Percentiles rank a stretch among this genome's conserved stretches.
Conservation (phyloP, 2,888 invertebrate species). For the Microctonus aethiopoides region DNA sequence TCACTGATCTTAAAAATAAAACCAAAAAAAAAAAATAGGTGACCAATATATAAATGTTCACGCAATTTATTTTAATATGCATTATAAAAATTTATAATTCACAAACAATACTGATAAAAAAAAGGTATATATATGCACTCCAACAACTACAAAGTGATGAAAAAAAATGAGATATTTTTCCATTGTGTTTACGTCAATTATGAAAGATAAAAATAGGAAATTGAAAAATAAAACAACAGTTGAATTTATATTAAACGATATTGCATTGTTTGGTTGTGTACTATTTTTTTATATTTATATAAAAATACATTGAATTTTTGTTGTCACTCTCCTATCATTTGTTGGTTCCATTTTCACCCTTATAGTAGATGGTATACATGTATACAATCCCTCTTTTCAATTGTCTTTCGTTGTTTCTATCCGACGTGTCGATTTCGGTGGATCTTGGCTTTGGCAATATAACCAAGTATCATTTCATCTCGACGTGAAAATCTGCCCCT, state of each 20-base stretch:
- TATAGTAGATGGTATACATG: not conserved
- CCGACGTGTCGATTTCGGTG: not conserved
- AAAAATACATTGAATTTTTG: not conserved
- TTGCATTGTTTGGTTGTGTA: not conserved
- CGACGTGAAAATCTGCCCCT: not conserved
- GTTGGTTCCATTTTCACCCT: not conserved
- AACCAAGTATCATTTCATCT: not conserved
- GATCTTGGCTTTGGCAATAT: not conserved
- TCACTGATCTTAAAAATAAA: not conserved
- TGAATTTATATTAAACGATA: not conserved
- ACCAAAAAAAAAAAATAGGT: not conserved
- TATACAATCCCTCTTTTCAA: slow-evolving; percentile 7
- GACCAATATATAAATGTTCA: not conserved
- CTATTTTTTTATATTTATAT: not conserved
- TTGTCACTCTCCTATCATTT: not conserved
- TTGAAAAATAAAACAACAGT: not conserved
- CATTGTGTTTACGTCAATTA: not conserved
- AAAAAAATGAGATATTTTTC: not conserved
- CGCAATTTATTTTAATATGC: not conserved
- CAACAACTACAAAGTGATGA: no score
- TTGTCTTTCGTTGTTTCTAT: slow-evolving; percentile 22
- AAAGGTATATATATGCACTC: no score
- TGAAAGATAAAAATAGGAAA: not conserved
- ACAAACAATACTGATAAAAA: not conserved
- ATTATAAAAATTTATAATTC: not conserved